Base-by-base conservation (phyloP, 1,140 invertebrate genomes). In the Chrysoperla carnea region DNA sequence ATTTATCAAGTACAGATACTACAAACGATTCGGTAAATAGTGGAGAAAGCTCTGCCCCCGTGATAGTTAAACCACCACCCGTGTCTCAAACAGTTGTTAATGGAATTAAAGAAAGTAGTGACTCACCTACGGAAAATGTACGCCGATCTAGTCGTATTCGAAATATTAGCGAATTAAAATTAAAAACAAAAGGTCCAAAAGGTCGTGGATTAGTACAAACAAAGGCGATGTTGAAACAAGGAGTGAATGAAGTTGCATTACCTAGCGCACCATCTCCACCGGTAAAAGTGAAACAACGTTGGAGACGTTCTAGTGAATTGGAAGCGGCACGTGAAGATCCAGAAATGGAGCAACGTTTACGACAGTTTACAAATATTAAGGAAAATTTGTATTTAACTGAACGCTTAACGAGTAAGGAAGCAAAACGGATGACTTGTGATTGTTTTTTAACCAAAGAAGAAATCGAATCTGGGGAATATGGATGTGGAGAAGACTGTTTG, bases 401-500 rank as follows among this genome's bases (percentile, higher is more conserved):
- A 28, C 68, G 80, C 51, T 77, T 79, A 57, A 76, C 74, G 39
- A 86, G 81, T 59, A 89, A 85, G 53, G 89, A 95, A 62, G 83
- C 85, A 4, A 81, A 85, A 43, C 75, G 85, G 48, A 96, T 97
- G 91, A 73, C 84, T 13, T 97, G 94, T 65, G 92, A 97, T 62
- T 97, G 93, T 64, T 84, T 84, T 52, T 66, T 90, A 44, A 87
- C 85, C 5, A 80, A 82, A 59, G 87, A 92, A 55, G 92, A 96
- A 50, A 72, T 87, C 43, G 71, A 76, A 29, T 64, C 79, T 45
- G 87, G 86, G 1, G 80, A 90, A 59, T 63, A 76, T 23, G 89
- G 88, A 29, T 98, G 93, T 67, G 88, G 88, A 0, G 86, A 92
- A 56, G 90, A 96, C 62, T 98, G 94, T 67, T 72, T 97, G 6